These are phyloP conservation scores for Myotis brandtii DNA, from an alignment of 2,113 vertebrate genomes.

Conservation along the genomic window DNA sequence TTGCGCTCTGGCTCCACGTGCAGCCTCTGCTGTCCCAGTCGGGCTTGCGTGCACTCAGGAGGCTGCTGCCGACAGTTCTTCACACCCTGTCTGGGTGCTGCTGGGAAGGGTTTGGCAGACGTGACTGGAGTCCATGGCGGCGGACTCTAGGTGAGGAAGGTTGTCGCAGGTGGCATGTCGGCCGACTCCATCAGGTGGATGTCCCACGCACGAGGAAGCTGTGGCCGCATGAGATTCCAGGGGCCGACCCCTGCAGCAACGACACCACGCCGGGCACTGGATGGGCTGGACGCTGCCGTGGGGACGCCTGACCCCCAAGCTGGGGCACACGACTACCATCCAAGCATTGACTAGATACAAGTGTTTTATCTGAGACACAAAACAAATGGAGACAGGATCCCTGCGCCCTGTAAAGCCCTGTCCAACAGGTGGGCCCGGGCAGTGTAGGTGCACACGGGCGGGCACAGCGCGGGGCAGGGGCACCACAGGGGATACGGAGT, in stretches of 20 bases:
- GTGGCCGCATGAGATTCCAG: not conserved
- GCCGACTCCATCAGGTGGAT: not conserved
- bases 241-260: not conserved
- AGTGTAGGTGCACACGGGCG: not conserved
- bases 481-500: not conserved
- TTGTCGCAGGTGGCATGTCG: rapidly evolving
- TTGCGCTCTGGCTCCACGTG: not conserved
- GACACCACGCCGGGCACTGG: not conserved
- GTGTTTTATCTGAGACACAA: not conserved
- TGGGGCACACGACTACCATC: not conserved
- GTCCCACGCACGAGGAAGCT: not conserved
- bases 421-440: not conserved
- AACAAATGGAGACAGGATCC: too few relatives aligned
- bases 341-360: too few relatives aligned
- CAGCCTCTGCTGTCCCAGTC: not conserved
- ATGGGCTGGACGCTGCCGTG: not conserved
- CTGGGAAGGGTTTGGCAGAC: not conserved
- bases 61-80: not conserved
- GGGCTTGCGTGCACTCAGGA: not conserved
- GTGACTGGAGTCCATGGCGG: not conserved
- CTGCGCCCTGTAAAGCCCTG: not conserved
- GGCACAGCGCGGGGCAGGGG: not conserved
- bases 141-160: not conserved
- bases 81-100: not conserved
- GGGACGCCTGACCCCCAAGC: not conserved